phyloP scores from a whole-genome alignment of 2,888 invertebrate genomes.

The Platerodrilus igneus region DNA sequence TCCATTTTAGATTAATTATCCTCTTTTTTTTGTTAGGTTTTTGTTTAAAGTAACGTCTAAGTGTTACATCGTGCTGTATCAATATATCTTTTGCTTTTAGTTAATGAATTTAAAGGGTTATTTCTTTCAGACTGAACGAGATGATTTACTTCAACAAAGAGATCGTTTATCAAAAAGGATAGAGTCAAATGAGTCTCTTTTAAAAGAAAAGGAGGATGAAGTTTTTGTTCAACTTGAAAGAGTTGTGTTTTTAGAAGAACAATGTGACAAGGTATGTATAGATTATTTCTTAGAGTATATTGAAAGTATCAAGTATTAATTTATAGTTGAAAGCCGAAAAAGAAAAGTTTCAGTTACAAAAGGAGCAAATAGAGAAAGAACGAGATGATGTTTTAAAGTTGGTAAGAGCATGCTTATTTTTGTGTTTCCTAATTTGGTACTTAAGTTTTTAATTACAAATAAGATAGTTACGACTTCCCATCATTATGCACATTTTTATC shows the following conservation, averaged over 20 bases:
- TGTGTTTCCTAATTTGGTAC: no score
- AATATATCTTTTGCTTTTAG: conserved; percentile 2
- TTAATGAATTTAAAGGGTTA: no score
- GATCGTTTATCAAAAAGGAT: conserved; percentile 51
- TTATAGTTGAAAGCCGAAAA: conserved; percentile 49
- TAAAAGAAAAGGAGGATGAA: conserved; percentile 59
- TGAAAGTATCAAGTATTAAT: no score
- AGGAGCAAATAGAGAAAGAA: conserved; percentile 48
- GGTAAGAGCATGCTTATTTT: no score
- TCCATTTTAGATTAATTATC: no score
- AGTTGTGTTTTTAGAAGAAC: conserved; percentile 56
- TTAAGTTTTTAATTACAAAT: no score
- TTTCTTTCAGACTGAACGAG: conserved; percentile 52
- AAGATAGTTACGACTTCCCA: no score
- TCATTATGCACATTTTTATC: no score
- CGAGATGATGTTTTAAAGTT: conserved; percentile 49
- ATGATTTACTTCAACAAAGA: conserved; percentile 52
- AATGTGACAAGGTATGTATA: conserved; percentile 50
- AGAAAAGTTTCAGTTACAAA: conserved; percentile 49
- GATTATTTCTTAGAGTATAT: conserved; percentile 1
- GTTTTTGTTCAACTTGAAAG: conserved; percentile 57
- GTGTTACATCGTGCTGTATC: background rate
- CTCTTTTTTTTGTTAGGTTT: conserved; percentile 4
- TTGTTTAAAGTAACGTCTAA: no score
- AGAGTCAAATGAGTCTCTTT: conserved; percentile 54